A percentile compares a stretch with the other conserved stretches of the same genome.
Conservation (phyloP, 2,797 vertebrate species). For the Sphenodon punctatus region DNA sequence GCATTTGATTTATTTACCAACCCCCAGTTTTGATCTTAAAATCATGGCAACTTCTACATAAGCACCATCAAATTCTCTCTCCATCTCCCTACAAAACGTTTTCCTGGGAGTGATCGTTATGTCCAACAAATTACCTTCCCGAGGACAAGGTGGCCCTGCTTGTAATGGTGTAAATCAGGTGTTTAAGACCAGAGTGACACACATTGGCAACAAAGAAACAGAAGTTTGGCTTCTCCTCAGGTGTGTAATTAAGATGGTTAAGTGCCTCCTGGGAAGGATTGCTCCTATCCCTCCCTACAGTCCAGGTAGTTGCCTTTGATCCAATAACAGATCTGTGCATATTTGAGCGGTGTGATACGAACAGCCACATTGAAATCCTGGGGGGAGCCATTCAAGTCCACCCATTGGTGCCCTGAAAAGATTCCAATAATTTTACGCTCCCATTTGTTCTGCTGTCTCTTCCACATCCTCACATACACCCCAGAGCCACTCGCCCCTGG, state of each 20-base stretch:
- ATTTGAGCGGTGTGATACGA: conserved; percentile 96
- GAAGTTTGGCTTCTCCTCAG: conserved; percentile 48
- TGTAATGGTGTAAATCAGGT: conserved; percentile 27
- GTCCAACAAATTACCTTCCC: conserved; percentile 39
- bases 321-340: conserved; percentile 99
- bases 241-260: conserved; percentile 49
- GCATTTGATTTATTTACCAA: conserved; percentile 58
- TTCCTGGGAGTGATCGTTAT: conserved; percentile 24
- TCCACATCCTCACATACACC: conserved; percentile 97
- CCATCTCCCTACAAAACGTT: conserved; percentile 34
- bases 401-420: conserved; percentile 98
- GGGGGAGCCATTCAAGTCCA: conserved; percentile 89
- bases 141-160: conserved; percentile 38
- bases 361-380: conserved; percentile 97
- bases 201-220: conserved; percentile 21
- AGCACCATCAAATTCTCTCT: conserved; percentile 55
- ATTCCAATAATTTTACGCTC: conserved; percentile 96
- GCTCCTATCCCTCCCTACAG: conserved; percentile 88
- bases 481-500: conserved; percentile 95
- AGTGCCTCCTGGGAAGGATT: conserved; percentile 30
- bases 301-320: conserved; percentile 97
- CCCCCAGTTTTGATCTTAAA: conserved; percentile 63
- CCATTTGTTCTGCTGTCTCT: conserved; percentile 86
- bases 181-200: conserved; percentile 5
- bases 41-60: conserved; percentile 55